phyloP scores from a whole-genome alignment of 2,888 invertebrate genomes.

The Eilema sororculum region DNA sequence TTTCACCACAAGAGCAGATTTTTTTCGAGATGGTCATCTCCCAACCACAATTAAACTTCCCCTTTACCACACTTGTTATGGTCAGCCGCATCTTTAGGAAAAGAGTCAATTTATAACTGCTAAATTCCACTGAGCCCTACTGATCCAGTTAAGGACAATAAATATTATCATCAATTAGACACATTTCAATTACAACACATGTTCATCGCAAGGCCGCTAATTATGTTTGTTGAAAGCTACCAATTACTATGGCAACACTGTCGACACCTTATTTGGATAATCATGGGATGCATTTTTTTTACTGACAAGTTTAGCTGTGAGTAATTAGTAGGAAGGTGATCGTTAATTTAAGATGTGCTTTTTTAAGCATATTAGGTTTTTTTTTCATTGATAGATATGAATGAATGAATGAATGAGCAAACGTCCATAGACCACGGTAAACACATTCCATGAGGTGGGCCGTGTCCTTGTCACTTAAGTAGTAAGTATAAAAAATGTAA shows the following conservation, averaged over 20 bases:
- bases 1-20: too few species aligned
- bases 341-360: not conserved
- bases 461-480: too few species aligned
- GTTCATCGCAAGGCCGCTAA: constrained; percentile 39
- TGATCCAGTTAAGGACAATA: constrained; percentile 24
- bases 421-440: not conserved
- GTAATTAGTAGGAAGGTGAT: constrained; percentile 1
- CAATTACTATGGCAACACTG: constrained; percentile 30
- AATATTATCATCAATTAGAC: constrained; percentile 50
- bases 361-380: not conserved
- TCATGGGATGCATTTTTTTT: constrained; percentile 7
- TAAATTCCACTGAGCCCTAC: constrained; percentile 9
- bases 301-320: not conserved
- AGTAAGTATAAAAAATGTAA: too few species aligned
- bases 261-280: constrained; percentile 19
- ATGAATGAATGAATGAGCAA: not conserved
- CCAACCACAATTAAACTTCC: too few species aligned
- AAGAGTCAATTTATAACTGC: not conserved
- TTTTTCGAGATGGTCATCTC: too few species aligned
- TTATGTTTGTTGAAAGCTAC: constrained; percentile 34
- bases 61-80: not conserved
- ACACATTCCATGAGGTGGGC: too few species aligned
- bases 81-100: not conserved
- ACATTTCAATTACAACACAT: constrained; percentile 50
- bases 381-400: not conserved